Conservation (phyloP, 2,113 vertebrate genomes). For the Siphamia tubifer region DNA sequence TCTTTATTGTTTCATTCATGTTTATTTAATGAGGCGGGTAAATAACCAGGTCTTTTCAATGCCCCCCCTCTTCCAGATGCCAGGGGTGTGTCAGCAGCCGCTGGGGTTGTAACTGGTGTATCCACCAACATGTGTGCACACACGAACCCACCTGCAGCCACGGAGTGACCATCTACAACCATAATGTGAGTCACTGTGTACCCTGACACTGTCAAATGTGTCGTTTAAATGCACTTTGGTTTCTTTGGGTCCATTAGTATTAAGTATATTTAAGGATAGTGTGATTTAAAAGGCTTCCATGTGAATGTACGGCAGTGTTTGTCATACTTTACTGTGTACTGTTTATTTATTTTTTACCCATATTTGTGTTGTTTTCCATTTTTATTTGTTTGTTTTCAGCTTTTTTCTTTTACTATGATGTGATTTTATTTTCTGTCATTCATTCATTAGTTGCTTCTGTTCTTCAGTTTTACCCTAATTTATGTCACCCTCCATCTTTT, state of each 20-base stretch:
- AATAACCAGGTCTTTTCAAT: background rate
- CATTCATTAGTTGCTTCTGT: conserved; percentile 21
- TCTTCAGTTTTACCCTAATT: conserved; percentile 54
- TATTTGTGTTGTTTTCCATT: background rate
- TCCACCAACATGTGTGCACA: conserved; percentile 92
- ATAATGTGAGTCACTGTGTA: conserved; percentile 88
- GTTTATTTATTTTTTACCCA: background rate
- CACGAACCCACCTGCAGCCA: conserved; percentile 85
- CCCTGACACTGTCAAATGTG: too few relatives aligned
- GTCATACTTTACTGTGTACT: background rate
- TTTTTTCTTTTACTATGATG: background rate
- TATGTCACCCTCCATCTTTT: conserved; percentile 27
- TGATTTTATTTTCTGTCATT: background rate
- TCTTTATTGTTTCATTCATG: too few relatives aligned
- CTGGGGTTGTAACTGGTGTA: conserved; percentile 97
- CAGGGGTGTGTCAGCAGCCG: conserved; percentile 91
- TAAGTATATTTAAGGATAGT: background rate
- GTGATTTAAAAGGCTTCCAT: background rate
- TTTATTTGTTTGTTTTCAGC: conserved; percentile 9
- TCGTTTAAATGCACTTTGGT: background rate
- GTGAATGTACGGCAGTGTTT: background rate
- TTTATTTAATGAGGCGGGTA: too few relatives aligned
- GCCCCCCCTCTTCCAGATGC: conserved; percentile 77
- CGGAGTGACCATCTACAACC: conserved; percentile 88
- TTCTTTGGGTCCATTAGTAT: too few relatives aligned